These are phyloP conservation scores for Hypomecis atomaria DNA, from an alignment of 2,888 invertebrate species.

Conservation along the genomic window DNA sequence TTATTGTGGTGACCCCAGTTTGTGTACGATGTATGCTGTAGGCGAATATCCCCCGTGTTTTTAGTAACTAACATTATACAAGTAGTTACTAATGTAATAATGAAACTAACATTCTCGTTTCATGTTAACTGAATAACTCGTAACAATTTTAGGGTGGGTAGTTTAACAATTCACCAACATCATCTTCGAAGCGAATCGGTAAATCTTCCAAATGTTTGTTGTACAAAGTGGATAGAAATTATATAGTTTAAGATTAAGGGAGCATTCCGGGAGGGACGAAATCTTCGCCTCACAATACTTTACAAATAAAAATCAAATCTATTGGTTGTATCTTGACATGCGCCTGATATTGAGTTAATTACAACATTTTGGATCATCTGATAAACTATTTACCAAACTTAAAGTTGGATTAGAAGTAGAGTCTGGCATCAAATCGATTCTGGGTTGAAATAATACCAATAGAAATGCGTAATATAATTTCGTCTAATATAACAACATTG, in stretches of 20 bases:
- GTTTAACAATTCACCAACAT: slow-evolving; percentile 39
- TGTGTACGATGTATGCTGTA: slow-evolving; percentile 40
- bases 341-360: background rate
- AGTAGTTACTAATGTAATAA: slow-evolving; percentile 44
- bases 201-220: background rate
- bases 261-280: slow-evolving; percentile 28
- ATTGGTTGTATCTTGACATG: no score
- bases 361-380: no score
- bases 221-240: background rate
- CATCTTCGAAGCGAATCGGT: slow-evolving; percentile 34
- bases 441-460: no score
- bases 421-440: no score
- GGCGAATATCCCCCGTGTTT: slow-evolving; percentile 31
- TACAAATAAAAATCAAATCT: background rate
- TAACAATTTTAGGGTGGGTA: slow-evolving; percentile 49
- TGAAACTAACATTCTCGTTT: slow-evolving; percentile 57
- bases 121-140: slow-evolving; percentile 58
- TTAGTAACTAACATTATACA: slow-evolving; percentile 40
- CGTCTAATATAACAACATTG: no score
- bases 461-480: no score
- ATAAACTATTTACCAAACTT: no score
- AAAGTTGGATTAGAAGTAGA: no score
- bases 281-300: slow-evolving; percentile 17
- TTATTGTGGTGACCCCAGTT: slow-evolving; percentile 36
- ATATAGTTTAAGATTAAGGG: slow-evolving; percentile 2